A percentile compares a stretch with the other conserved stretches of the same genome.
Conservation (phyloP, 2,113 vertebrate genomes). For the Python bivittatus region DNA sequence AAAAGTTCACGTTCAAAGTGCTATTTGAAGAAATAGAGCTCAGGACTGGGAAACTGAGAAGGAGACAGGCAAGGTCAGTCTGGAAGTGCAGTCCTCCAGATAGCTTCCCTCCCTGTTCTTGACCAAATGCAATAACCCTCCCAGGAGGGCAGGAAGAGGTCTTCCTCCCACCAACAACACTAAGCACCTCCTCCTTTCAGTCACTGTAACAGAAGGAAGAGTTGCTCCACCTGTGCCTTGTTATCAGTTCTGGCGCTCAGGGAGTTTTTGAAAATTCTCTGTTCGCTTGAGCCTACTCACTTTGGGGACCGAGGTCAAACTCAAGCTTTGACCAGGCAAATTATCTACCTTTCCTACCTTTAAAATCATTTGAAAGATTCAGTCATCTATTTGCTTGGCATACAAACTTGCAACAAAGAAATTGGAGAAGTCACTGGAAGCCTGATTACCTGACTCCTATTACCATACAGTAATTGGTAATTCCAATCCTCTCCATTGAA, state of each 20-base stretch:
- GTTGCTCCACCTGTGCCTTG: neutral
- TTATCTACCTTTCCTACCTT: neutral
- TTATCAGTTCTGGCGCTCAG: neutral
- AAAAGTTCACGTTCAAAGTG: slow-evolving; percentile 82
- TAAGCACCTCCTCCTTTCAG: neutral
- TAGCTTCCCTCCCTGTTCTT: neutral
- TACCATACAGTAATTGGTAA: neutral
- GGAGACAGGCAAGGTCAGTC: slow-evolving; percentile 45
- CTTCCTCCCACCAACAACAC: neutral
- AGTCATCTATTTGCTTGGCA: neutral
- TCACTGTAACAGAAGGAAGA: neutral
- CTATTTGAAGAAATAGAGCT: slow-evolving; percentile 62
- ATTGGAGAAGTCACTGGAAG: neutral
- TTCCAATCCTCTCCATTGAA: neutral
- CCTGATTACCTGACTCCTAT: neutral
- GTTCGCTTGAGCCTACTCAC: too few relatives aligned
- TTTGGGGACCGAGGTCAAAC: neutral
- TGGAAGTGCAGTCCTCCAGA: neutral
- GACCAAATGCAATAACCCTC: neutral
- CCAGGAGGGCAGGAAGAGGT: neutral
- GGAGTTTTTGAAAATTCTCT: neutral
- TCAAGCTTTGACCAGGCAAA: neutral
- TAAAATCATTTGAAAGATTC: neutral
- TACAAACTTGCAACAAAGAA: neutral
- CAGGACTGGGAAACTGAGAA: slow-evolving; percentile 70